A percentile compares a stretch with the other conserved stretches of the same genome.
Evolutionary conservation across 1,140 invertebrate genomes (phyloP).

Genomic region (Nomia melanderi): DNA sequence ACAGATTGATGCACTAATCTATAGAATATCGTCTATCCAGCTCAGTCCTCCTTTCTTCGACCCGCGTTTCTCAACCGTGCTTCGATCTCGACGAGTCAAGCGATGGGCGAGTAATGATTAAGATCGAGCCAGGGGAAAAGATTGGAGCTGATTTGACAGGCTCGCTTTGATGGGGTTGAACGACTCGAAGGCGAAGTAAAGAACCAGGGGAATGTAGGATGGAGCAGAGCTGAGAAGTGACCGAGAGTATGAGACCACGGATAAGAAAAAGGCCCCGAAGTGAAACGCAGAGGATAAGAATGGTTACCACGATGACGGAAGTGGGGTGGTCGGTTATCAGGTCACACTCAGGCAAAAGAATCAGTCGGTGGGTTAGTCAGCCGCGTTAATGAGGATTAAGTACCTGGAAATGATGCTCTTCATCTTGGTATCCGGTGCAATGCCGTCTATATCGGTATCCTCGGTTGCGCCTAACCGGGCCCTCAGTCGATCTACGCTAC

Average conservation of each 20-base stretch:
- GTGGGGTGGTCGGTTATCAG: slow-evolving; percentile 20
- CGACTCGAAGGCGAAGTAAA: not conserved
- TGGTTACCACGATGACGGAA: slow-evolving; percentile 33
- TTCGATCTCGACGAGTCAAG: not conserved
- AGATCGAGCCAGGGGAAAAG: not conserved
- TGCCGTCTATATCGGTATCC: slow-evolving; percentile 82
- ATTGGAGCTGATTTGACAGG: not conserved
- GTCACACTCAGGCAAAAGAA: slow-evolving; percentile 74
- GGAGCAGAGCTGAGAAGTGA: slow-evolving; percentile 35
- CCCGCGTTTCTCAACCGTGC: not conserved
- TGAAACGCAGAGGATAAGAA: slow-evolving; percentile 43
- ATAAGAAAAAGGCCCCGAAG: slow-evolving; percentile 30
- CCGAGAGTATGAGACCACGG: slow-evolving; percentile 37
- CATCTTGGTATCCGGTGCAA: slow-evolving; percentile 86
- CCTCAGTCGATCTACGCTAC: slow-evolving; percentile 87
- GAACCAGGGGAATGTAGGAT: not conserved
- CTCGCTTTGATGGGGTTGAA: not conserved
- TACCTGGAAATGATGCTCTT: slow-evolving; percentile 90
- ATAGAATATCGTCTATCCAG: not conserved
- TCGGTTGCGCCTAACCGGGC: slow-evolving; percentile 76
- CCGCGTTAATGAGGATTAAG: slow-evolving; percentile 65
- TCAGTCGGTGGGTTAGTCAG: slow-evolving; percentile 54
- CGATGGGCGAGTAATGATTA: not conserved
- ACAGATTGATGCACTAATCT: too few species aligned
- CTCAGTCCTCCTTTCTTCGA: slow-evolving; percentile 3